Evolutionary conservation across 1,140 invertebrate genomes (phyloP).

Genomic region (Pseudomyrmex sp.): DNA sequence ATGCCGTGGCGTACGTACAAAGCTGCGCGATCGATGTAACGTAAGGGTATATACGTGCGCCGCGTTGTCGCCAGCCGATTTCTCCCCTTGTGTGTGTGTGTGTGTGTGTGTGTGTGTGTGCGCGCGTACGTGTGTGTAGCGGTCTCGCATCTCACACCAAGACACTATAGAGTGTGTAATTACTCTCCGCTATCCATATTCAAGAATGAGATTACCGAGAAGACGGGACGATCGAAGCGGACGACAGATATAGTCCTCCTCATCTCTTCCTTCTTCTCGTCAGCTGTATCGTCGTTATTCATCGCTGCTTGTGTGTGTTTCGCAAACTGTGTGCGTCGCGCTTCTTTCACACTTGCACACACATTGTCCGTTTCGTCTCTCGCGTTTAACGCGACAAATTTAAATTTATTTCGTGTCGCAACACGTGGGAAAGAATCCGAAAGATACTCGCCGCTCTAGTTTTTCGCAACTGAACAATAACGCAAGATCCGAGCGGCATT

Average conservation of each 20-base stretch:
- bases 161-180: slow-evolving; percentile 28
- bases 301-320: background rate
- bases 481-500: background rate
- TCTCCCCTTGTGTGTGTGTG: background rate
- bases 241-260: background rate
- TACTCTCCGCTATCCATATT: slow-evolving; percentile 42
- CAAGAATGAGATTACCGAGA: slow-evolving; percentile 39
- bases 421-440: background rate
- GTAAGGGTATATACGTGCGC: background rate
- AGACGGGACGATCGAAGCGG: background rate
- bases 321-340: background rate
- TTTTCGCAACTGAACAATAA: background rate
- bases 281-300: slow-evolving; percentile 14
- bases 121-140: too few relatives aligned
- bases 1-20: slow-evolving; percentile 10
- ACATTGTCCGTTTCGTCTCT: too few relatives aligned
- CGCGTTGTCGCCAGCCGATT: slow-evolving; percentile 21
- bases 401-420: slow-evolving; percentile 16
- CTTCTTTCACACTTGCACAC: too few relatives aligned
- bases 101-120: too few relatives aligned
- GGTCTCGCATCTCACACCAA: slow-evolving; percentile 16
- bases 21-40: slow-evolving; percentile 34
- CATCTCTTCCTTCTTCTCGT: too few relatives aligned
- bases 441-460: background rate
- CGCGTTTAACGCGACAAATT: background rate